These are phyloP conservation scores for Leptobrachium leishanense DNA, from an alignment of 2,113 vertebrate genomes.

Conservation along the genomic window DNA sequence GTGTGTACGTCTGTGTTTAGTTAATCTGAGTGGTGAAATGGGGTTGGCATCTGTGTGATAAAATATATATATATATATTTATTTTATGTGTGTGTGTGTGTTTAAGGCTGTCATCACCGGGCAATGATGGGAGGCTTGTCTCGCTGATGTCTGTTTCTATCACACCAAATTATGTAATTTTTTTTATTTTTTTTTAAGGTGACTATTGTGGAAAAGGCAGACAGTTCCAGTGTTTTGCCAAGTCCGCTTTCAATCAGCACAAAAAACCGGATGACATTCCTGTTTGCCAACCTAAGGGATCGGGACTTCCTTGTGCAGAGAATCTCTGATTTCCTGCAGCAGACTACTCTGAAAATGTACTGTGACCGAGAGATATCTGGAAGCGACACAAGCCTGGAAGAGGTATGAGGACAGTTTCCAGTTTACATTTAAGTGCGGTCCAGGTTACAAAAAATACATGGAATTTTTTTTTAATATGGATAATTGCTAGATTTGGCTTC, in stretches of 20 bases:
- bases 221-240: conserved; percentile 93
- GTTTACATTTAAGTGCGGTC: too few species aligned
- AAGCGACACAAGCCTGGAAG: conserved; percentile 87
- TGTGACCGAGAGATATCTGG: conserved; percentile 83
- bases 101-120: too few species aligned
- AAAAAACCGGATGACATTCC: conserved; percentile 96
- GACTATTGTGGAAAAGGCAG: conserved; percentile 96
- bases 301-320: conserved; percentile 95
- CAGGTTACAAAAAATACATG: too few species aligned
- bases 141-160: too few species aligned
- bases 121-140: too few species aligned
- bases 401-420: conserved; percentile 67
- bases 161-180: neutral
- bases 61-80: too few species aligned
- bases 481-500: too few species aligned
- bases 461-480: too few species aligned
- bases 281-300: conserved; percentile 96
- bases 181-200: conserved; percentile 70
- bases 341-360: conserved; percentile 90
- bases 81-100: too few species aligned
- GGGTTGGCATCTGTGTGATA: too few species aligned
- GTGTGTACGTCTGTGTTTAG: too few species aligned
- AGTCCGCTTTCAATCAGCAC: conserved; percentile 97
- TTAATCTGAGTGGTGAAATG: too few species aligned
- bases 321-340: conserved; percentile 96